Conservation (phyloP, 2,797 vertebrate species). For the Tachyglossus aculeatus region DNA sequence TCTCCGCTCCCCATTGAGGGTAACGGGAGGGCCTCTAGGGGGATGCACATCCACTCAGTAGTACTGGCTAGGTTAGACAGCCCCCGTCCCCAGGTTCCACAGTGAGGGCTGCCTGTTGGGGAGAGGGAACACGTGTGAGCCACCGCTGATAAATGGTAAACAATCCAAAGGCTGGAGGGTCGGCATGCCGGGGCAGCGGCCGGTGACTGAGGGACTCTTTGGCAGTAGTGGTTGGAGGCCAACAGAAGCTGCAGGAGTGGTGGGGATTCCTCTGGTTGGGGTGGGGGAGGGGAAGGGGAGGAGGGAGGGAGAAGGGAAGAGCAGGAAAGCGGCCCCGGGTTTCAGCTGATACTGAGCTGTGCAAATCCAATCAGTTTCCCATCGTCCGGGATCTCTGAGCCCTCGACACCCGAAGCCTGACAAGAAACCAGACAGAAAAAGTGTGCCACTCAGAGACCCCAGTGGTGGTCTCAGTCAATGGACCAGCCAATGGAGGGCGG, state of each 20-base stretch:
- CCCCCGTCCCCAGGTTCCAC: too few relatives aligned
- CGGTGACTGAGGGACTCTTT: conserved; percentile 85
- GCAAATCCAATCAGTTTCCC: conserved; percentile 95
- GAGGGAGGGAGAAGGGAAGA: too few relatives aligned
- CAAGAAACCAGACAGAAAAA: conserved; percentile 58
- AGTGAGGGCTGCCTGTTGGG: too few relatives aligned
- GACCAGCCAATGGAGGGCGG: background rate
- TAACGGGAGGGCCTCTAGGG: too few relatives aligned
- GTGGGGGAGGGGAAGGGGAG: too few relatives aligned
- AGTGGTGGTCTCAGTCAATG: background rate
- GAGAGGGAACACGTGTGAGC: too few relatives aligned
- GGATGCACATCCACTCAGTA: too few relatives aligned
- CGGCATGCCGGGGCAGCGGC: conserved; percentile 43
- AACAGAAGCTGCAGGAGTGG: conserved; percentile 76
- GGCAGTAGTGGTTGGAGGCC: conserved; percentile 92
- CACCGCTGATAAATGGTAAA: too few relatives aligned
- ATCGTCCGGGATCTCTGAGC: conserved; percentile 93
- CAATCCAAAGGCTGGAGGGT: conserved; percentile 69
- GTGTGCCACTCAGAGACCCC: background rate
- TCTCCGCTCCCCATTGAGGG: too few relatives aligned
- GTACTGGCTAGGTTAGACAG: too few relatives aligned
- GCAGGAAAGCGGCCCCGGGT: too few relatives aligned
- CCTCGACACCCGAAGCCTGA: conserved; percentile 91
- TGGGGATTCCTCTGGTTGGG: conserved; percentile 65
- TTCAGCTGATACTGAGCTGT: conserved; percentile 97